Evolutionary conservation across 1,140 invertebrate genomes (phyloP), one percentile per base, ranked within the genome.

Genomic region (Hycleus phaleratus): DNA sequence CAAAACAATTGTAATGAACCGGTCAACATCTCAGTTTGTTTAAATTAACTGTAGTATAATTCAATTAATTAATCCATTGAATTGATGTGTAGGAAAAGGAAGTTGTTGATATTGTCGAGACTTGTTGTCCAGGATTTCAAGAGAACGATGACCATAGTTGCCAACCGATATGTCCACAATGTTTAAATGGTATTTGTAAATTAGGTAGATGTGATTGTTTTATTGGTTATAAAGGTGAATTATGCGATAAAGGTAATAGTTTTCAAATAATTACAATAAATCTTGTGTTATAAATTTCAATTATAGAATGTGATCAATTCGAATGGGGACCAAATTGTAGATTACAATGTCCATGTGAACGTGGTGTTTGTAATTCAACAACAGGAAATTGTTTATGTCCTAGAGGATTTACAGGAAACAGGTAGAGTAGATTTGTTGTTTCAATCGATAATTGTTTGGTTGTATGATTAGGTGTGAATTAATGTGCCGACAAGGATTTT

Each of bases 51-150:
- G 10, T 39, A 7, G 10, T 39, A 39, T 39, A 39, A 39, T 39
- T 10, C 38, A 39, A 39, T 40, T 46, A 46, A 44, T 54, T 46
- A 32, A 26, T 9, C 24, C 12, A 54, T 4, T 8, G 9, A 38
- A 32, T 48, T 49, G 3, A 7, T 44, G 54, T 58, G 32, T 65
- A 79, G 78, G 78, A 77, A 44, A 77, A 77, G 58, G 73, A 76
- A 51, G 65, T 74, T 32, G 74, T 68, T 26, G 75, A 74, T 18
- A 71, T 74, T 18, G 72, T 79, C 3, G 74, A 77, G 7, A 73
- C 75, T 7, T 80, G 79, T 65, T 80, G 79, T 62, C 73, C 74
- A 11, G 78, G 78, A 5, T 80, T 76, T 70, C 74, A 73, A 53
- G 73, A 78, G 38, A 68, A 74, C 4, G 73, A 69, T 45, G 72